Percentiles rank a stretch among this genome's conserved stretches.
Conservation (phyloP, 2,113 vertebrate genomes). For the Trochalopteron elliotii region DNA sequence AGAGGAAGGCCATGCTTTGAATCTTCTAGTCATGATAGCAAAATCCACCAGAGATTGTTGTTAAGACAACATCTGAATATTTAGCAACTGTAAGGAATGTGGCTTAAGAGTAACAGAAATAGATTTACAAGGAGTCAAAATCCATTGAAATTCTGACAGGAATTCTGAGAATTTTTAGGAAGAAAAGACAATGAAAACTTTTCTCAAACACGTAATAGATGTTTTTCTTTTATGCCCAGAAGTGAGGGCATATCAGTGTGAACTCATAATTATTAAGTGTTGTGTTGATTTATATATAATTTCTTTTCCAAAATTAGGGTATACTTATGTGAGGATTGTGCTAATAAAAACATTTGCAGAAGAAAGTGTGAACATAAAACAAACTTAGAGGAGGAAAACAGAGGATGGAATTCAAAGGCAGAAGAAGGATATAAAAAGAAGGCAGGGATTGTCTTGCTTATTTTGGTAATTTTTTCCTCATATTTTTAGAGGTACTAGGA, state of each 20-base stretch:
- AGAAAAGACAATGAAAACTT: not conserved
- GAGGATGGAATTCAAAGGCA: not conserved
- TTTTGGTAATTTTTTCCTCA: not conserved
- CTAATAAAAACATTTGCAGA: accelerated
- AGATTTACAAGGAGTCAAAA: not conserved
- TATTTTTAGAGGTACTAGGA: not conserved
- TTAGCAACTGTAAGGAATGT: not conserved
- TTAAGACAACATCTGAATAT: not conserved
- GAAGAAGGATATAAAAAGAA: not conserved
- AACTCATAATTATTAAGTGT: not conserved
- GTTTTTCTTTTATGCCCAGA: not conserved
- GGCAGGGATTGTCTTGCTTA: not conserved
- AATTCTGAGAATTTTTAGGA: not conserved
- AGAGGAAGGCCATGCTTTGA: not conserved
- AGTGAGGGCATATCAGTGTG: not conserved
- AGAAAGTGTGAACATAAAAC: not conserved
- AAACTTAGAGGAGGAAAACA: not conserved
- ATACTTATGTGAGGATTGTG: not conserved
- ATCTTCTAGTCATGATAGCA: not conserved
- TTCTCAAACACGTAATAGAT: not conserved
- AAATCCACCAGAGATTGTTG: not conserved
- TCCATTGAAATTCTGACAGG: not conserved
- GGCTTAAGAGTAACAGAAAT: not conserved
- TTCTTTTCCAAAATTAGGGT: not conserved
- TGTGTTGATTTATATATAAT: not conserved